Base-by-base conservation (phyloP, 2,888 invertebrate genomes). In the Scrobipalpa atriplicella region DNA sequence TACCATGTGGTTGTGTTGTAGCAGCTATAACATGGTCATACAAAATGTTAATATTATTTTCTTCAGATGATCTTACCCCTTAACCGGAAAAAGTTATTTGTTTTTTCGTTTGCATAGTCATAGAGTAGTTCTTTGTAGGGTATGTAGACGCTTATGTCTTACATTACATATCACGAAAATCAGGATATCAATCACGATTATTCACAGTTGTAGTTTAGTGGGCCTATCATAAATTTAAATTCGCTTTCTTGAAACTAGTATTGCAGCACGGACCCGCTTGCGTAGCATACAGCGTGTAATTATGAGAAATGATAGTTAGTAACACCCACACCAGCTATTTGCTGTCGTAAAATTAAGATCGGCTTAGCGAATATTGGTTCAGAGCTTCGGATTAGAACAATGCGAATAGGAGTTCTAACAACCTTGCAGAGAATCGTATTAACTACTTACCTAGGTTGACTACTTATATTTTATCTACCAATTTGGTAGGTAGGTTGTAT, bases 251-350 rank as follows among this genome's bases (percentile, higher is more conserved):
- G 62, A 43, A 62, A 62, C 62, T 19, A 41, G 51, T 52, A 29
- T 64, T 64, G 56, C 56, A n/a, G n/a, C n/a, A 64, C 21, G 36
- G 41, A 39, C 41, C 38, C 16, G 64, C 21, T 38, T 43, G 21
- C 63, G 52, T 63, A 43, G 36, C 21, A 21, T 29, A 29, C 29
- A 51, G 11, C 60, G 21, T 62, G 51, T 66, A 66, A 66, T 66
- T 66, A 66, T 54, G 62, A 66, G 66, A 66, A 62, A 66, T 66
- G 66, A 66, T 66, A 62, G 19, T 52, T 29, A 58, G 11, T 21
- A 39, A 65, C 47, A 47, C 60, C 61, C 39, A 47, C 39, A 60
- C 58, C 36, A 16, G 43, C 19, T 13, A 58, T 43, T 65, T 58
- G 21, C 11, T 18, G 18, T 41, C 38, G n/a, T 58, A n/a, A 58